Evolutionary conservation across 2,113 vertebrate species (phyloP), one percentile per base, ranked within the genome.

Genomic region (Hydrochoerus hydrochaeris): DNA sequence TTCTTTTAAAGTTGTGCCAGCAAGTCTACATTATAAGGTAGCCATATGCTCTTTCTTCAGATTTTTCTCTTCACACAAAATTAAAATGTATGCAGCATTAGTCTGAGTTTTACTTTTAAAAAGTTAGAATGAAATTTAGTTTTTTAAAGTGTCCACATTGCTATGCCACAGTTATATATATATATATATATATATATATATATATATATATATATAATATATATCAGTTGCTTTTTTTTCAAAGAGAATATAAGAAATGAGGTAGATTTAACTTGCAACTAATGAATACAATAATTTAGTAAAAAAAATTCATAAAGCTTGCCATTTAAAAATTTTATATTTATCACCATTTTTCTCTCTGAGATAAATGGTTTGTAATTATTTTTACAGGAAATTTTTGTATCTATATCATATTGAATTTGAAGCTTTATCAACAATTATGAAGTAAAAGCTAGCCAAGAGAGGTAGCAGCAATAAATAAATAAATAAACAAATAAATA

Each of bases 1-100:
- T 63, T 44, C 14, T 20, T 95, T 96, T 93, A 86, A 86, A 95
- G 54, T 62, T 93, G 38, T 54, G 38, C 73, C 90, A 90, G 41
- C 2, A 24, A 83, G 17, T 86, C 35, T 73, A 17, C 20, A 86
- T 85, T 91, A 89, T 69, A 85, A 82, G 52, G 49, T 94, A 90
- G 28, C 62, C 83, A 67, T 85, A 86, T 93, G 65, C 14, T 90
- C 49, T 63, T 91, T 88, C 49, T 81, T 85, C 57, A 35, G 5
- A 80, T 65, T 81, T 49, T 83, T 84, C 65, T 32, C 49, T 22
- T 92, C 62, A 92, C 30, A 90, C 67, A 80, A 96, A 77, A 95
- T 93, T 49, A 92, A 95, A 97, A 69, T 46, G 58, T 46, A 28
- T 81, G 46, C 0, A 46, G n/a, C 44, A 73, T 75, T 30, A 46